A percentile compares a stretch with the other conserved stretches of the same genome.
Evolutionary conservation across 2,113 vertebrate genomes (phyloP).

Genomic region (Platycercus adscitus): DNA sequence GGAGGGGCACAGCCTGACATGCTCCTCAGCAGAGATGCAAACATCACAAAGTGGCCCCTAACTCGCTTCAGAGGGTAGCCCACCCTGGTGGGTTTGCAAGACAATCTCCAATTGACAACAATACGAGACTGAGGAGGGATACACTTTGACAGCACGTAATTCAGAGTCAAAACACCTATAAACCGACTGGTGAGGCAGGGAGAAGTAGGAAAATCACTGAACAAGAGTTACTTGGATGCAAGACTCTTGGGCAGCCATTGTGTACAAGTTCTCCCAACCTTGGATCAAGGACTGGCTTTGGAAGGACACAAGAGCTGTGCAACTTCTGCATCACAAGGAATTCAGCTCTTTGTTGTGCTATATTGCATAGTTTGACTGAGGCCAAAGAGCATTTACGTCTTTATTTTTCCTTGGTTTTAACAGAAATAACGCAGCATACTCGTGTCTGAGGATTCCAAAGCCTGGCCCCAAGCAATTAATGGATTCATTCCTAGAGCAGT

Average conservation of each 20-base stretch:
- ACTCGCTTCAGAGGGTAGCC: rapidly evolving
- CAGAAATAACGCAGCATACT: not conserved
- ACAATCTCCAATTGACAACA: not conserved
- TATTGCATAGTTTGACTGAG: conserved; percentile 52
- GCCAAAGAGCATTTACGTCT: not conserved
- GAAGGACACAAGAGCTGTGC: conserved; percentile 5
- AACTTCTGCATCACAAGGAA: not conserved
- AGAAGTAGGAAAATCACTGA: not conserved
- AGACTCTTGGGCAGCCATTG: not conserved
- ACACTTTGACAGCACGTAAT: not conserved
- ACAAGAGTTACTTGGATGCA: not conserved
- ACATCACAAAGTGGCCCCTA: rapidly evolving
- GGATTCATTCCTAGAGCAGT: not conserved
- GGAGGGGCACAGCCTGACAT: not conserved
- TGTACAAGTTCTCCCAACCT: conserved; percentile 44
- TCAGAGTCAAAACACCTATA: not conserved
- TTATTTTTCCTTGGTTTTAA: not conserved
- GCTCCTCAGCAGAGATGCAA: not conserved
- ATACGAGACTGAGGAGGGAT: rapidly evolving
- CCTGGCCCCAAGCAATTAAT: not conserved
- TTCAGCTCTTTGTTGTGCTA: not conserved
- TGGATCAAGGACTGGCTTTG: conserved; percentile 45
- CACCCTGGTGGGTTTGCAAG: not conserved
- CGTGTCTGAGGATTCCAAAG: not conserved
- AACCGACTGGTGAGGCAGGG: rapidly evolving